phyloP scores from a whole-genome alignment of 2,113 vertebrate genomes.

The Anoplopoma fimbria region DNA sequence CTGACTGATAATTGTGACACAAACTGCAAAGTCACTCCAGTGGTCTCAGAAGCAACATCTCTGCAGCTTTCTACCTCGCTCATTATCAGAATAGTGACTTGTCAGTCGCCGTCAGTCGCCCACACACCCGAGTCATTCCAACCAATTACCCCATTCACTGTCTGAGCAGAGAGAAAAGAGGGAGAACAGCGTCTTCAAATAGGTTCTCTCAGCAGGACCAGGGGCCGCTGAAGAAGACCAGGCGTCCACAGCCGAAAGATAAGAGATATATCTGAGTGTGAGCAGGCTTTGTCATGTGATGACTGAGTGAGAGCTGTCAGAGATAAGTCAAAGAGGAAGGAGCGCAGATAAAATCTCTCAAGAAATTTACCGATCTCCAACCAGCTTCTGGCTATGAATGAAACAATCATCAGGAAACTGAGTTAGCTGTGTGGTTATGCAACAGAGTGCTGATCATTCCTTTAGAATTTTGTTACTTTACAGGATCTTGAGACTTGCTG shows the following conservation, averaged over 20 bases:
- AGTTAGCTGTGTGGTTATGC: background rate
- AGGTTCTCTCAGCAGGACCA: conserved; percentile 23
- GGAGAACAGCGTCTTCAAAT: conserved; percentile 27
- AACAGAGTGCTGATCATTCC: background rate
- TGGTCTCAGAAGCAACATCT: conserved; percentile 35
- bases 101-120: conserved; percentile 57
- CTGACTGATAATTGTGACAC: conserved; percentile 31
- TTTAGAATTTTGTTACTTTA: conserved; percentile 5
- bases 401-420: background rate
- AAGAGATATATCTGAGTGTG: conserved; percentile 14
- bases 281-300: conserved; percentile 40
- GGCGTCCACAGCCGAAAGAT: background rate
- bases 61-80: conserved; percentile 46
- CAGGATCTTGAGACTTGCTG: conserved; percentile 3
- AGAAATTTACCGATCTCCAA: background rate
- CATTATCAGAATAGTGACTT: conserved; percentile 61
- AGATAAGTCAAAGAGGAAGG: conserved; percentile 32
- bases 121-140: conserved; percentile 60
- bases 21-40: conserved; percentile 25
- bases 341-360: conserved; percentile 33
- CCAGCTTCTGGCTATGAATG: conserved; percentile 5
- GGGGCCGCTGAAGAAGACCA: conserved; percentile 24
- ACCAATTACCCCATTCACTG: conserved; percentile 63
- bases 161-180: conserved; percentile 39
- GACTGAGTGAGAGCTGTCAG: conserved; percentile 16